Evolutionary conservation across 2,888 invertebrate species (phyloP), one percentile per base, ranked within the genome.

Genomic region (Hydrotaea cyrtoneurina): DNA sequence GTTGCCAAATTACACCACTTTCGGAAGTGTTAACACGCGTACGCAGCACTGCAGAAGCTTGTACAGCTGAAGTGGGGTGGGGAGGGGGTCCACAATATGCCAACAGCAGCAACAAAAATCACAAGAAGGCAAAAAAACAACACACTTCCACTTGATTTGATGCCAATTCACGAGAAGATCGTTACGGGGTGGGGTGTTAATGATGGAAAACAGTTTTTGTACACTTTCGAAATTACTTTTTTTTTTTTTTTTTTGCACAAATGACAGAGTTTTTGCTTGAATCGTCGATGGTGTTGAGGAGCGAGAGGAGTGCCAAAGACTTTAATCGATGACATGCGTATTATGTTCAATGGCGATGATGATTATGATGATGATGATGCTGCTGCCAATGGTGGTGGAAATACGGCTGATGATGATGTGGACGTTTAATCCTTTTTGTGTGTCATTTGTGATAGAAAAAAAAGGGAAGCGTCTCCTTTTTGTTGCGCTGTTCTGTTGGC

Each of bases 281-380:
- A 21, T 5, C 19, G 2, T 50, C 15, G 13, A 15, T 50, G 19
- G 43, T 13, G 36, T 66, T 53, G 71, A 39, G 36, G 53, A 8
- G 55, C 55, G 57, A 50, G 57, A 31, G 11, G 72, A 79, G 76
- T 79, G 76, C 59, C 76, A 78, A 83, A 83, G 78, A 81, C 72
- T 81, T 84, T 81, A 84, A 84, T 79, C 81, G 81, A 76, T 79
- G 78, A 59, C 84, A 84, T 76, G 81, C 78, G 81, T 84, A 66
- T n/a, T 59, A 50, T 79, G 72, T n/a, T 55, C 80, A 50, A 80
- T 84, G 78, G 62, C 59, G 10, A 21, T 62, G 66, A 78, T 81
- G 13, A 2, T 36, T 59, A 36, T 57, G 57, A 8, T 17, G 23
- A 57, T 23, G n/a, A n/a, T n/a, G n/a, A 31, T n/a, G 62, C 31